phyloP scores from a whole-genome alignment of 2,113 vertebrate genomes.

The Gasterosteus aculeatus region DNA sequence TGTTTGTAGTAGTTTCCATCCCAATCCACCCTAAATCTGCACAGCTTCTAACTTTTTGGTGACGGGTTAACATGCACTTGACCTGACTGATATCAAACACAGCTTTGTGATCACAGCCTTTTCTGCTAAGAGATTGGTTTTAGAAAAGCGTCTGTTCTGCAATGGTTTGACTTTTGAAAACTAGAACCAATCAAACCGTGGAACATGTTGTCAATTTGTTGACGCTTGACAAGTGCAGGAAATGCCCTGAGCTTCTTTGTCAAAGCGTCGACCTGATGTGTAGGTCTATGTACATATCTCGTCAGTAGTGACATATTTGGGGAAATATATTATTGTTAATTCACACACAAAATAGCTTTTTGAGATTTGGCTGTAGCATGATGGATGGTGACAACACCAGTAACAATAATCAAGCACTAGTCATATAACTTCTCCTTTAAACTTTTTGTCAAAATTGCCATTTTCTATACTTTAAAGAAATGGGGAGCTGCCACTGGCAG shows the following conservation, averaged over 20 bases:
- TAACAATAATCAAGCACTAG: too few relatives aligned
- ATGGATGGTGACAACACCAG: not conserved
- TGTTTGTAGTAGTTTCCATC: not conserved
- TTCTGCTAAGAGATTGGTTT: not conserved
- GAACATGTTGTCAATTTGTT: not conserved
- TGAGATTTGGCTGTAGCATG: not conserved
- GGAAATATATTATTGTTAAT: not conserved
- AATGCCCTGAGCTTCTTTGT: not conserved
- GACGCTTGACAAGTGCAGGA: not conserved
- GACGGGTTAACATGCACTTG: not conserved
- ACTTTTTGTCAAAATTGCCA: conserved; percentile 13
- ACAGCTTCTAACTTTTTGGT: not conserved
- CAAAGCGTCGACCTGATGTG: not conserved
- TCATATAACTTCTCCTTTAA: not conserved
- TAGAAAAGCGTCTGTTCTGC: not conserved
- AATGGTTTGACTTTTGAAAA: conserved; percentile 1
- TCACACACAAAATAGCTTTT: not conserved
- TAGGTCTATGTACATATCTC: not conserved
- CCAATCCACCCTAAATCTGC: not conserved
- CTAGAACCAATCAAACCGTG: not conserved
- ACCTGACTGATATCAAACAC: not conserved
- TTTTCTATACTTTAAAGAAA: conserved; percentile 17
- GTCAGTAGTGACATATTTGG: not conserved
- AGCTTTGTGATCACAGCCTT: not conserved
- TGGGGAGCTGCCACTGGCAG: conserved; percentile 21